Evolutionary conservation across 2,797 vertebrate genomes (phyloP), one percentile per base, ranked within the genome.

Genomic region (Streptopelia turtur): DNA sequence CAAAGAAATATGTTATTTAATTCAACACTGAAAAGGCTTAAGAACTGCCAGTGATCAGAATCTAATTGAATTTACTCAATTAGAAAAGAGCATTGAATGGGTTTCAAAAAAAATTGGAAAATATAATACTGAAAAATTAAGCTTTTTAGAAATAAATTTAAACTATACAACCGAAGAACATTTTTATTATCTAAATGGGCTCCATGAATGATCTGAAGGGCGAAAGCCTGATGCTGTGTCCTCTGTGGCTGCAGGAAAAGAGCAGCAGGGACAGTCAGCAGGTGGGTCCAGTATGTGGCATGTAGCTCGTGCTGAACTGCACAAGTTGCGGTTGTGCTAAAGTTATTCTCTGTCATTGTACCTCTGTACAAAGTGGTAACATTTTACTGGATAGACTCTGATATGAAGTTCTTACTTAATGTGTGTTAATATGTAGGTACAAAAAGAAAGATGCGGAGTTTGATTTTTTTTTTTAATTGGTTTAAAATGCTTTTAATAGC

Each of bases 401-500:
- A 47, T 69, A 53, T 0, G 9, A 77, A 41, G 28, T 59, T 83
- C 2, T 47, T 22, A 17, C 24, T 66, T 84, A 41, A 7, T 27
- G 45, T 6, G 1, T 20, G 55, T 33, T 84, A 45, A 8, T 30
- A 50, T 6, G 1, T 20, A 55, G n/a, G 39, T 31, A 79, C 39
- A 89, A 61, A 93, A 93, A 50, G 94, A 65, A 39, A 39, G n/a
- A 87, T 65, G 33, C 33, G 93, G 79, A 59, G 45, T 65, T 95
- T 41, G 41, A 55, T 84, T 96, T 96, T 95, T 41, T 43, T 43
- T 41, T 43, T 43, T 43, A 43, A 83, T 96, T 93, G 87, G 35
- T 80, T 78, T 96, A 72, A 96, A 97, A 94, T 91, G 23, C 31
- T 96, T 90, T 94, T 92, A 91, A 64, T 90, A 79, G 13, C 33